Conservation (phyloP, 2,113 vertebrate species). For the Protobothrops flavoviridis region DNA sequence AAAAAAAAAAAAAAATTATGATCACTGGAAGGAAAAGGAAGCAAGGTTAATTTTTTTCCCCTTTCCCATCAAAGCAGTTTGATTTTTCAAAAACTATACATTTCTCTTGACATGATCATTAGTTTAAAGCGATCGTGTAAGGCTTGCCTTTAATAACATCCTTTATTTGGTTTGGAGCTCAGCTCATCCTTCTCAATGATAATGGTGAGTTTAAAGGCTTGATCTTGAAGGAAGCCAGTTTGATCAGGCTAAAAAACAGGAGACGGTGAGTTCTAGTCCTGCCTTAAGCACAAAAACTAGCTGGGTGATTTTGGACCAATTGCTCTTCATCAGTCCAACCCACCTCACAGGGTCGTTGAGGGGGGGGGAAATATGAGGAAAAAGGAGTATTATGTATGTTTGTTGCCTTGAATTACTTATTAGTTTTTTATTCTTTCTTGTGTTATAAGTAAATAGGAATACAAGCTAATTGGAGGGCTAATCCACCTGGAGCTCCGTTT, state of each 20-base stretch:
- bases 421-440: no score
- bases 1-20: background rate
- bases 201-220: background rate
- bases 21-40: background rate
- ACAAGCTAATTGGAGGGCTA: no score
- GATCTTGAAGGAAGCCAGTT: background rate
- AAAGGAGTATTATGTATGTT: background rate
- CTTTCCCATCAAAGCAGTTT: background rate
- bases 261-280: background rate
- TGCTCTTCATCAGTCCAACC: background rate
- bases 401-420: no score
- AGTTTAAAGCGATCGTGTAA: background rate
- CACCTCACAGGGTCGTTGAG: background rate
- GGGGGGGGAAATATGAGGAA: background rate
- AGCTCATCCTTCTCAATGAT: background rate
- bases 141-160: background rate
- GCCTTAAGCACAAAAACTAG: background rate
- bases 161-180: background rate
- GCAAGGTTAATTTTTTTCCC: background rate
- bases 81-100: background rate
- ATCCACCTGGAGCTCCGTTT: no score
- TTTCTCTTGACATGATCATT: background rate
- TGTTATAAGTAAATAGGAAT: no score
- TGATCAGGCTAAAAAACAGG: background rate
- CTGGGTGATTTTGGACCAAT: background rate